A percentile compares a stretch with the other conserved stretches of the same genome.
Conservation (phyloP, 2,113 vertebrate species). For the Leucopsar rothschildi region DNA sequence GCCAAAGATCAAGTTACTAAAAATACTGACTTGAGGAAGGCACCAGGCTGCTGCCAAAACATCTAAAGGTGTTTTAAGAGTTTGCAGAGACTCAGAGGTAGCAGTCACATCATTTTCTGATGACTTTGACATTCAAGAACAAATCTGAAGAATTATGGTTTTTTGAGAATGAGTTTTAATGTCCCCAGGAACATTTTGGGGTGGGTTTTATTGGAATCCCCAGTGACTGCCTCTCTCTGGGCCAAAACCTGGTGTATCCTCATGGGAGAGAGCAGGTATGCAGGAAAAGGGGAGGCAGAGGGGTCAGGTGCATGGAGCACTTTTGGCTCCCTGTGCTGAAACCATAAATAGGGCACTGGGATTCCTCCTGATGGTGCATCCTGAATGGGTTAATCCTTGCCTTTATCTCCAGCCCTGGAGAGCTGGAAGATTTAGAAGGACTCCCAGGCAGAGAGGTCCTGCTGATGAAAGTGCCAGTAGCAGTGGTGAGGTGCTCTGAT, state of each 20-base stretch:
- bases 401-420: neutral
- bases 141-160: accelerated
- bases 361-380: neutral
- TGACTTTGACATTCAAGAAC: neutral
- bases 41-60: too few relatives aligned
- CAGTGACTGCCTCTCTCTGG: neutral
- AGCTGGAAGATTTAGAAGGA: neutral
- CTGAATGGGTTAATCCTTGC: neutral
- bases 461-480: neutral
- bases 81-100: accelerated
- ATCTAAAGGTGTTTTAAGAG: too few relatives aligned
- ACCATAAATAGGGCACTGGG: neutral
- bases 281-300: neutral
- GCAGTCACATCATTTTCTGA: neutral
- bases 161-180: neutral
- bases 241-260: neutral
- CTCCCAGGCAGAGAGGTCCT: neutral
- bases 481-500: neutral
- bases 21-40: too few relatives aligned
- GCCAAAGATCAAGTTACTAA: neutral
- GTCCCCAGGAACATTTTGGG: neutral
- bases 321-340: neutral
- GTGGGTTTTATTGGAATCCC: neutral
- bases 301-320: neutral
- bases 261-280: neutral